phyloP scores from a whole-genome alignment of 2,797 vertebrate genomes.

The Cyprinodon diabolis region DNA sequence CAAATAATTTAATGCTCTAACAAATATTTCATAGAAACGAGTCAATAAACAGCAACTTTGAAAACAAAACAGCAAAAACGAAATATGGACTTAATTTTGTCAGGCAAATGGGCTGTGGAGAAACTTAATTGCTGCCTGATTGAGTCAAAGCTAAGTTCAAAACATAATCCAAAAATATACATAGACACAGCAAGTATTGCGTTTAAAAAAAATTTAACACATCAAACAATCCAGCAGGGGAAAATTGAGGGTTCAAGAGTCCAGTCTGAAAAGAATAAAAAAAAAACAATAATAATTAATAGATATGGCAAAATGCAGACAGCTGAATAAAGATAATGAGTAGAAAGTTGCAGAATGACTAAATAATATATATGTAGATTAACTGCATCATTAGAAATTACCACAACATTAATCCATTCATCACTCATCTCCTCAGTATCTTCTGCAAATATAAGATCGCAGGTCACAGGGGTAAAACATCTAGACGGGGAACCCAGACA shows the following conservation, averaged over 20 bases:
- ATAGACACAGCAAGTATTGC: background rate
- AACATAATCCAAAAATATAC: background rate
- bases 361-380: background rate
- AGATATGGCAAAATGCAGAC: background rate
- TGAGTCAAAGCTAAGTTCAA: background rate
- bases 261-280: background rate
- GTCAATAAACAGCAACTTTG: background rate
- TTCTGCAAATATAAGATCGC: background rate
- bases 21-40: background rate
- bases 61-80: background rate
- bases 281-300: too few species aligned
- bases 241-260: background rate
- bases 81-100: background rate
- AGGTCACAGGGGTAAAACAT: background rate
- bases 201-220: background rate
- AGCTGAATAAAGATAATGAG: background rate
- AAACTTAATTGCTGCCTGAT: conserved; percentile 13
- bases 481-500: background rate
- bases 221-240: background rate
- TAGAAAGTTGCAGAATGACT: background rate
- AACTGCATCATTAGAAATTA: background rate
- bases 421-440: background rate
- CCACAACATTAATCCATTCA: background rate
- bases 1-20: background rate
- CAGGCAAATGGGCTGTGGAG: conserved; percentile 7